A percentile compares a stretch with the other conserved stretches of the same genome.
These are phyloP conservation scores for Molossus molossus DNA, from an alignment of 2,797 vertebrate genomes.

Conservation along the genomic window DNA sequence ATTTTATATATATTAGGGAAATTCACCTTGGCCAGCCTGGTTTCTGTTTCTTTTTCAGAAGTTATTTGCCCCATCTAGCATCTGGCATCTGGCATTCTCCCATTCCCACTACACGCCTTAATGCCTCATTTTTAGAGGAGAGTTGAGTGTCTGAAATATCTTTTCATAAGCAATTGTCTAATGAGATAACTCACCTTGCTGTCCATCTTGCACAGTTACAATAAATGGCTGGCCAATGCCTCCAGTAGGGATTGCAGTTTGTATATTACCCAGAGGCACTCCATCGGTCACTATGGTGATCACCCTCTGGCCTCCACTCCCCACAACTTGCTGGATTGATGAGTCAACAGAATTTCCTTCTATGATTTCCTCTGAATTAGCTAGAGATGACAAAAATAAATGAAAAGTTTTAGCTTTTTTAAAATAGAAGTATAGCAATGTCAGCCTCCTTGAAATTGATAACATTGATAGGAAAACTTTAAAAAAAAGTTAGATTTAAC, in stretches of 20 bases:
- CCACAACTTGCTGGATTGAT: slow-evolving; percentile 92
- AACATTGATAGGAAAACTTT: slow-evolving; percentile 48
- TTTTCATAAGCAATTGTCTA: background rate
- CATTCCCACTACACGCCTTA: background rate
- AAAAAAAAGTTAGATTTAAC: background rate
- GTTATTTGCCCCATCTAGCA: background rate
- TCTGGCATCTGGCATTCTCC: background rate
- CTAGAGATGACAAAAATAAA: slow-evolving; percentile 84
- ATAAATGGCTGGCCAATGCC: slow-evolving; percentile 93
- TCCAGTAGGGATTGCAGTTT: slow-evolving; percentile 82
- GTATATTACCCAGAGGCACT: slow-evolving; percentile 92
- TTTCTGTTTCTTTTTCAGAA: background rate
- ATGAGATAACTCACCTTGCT: slow-evolving; percentile 90
- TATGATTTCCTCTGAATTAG: slow-evolving; percentile 90
- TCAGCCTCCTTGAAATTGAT: slow-evolving; percentile 35
- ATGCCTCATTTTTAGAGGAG: background rate
- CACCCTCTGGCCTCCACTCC: slow-evolving; percentile 92
- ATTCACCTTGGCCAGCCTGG: background rate
- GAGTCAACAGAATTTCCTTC: slow-evolving; percentile 90
- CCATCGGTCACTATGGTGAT: slow-evolving; percentile 94
- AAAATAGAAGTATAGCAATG: background rate
- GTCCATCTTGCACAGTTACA: slow-evolving; percentile 94
- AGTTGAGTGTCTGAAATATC: background rate
- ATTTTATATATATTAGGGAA: background rate
- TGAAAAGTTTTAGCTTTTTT: background rate